Conservation (phyloP, 2,797 vertebrate species). For the Leucoraja ocellata region DNA sequence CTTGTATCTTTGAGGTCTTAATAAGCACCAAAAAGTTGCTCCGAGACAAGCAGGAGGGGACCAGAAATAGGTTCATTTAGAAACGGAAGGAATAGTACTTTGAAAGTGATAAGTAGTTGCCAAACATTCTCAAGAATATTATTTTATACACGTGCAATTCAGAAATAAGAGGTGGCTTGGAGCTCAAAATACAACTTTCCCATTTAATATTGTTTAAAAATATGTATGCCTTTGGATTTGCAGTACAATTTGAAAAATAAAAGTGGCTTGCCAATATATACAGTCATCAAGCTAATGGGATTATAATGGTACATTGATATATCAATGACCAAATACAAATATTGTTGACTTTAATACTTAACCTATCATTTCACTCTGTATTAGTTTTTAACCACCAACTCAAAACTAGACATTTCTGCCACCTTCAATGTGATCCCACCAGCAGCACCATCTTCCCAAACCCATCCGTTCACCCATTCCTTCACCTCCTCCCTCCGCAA, state of each 20-base stretch:
- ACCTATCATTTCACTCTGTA: background rate
- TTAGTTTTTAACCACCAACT: background rate
- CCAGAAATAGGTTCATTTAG: constrained; percentile 6
- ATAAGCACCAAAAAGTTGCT: constrained; percentile 68
- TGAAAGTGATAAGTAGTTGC: background rate
- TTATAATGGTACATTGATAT: background rate
- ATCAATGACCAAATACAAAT: background rate
- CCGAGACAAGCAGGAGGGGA: constrained; percentile 44
- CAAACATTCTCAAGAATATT: background rate
- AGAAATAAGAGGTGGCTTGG: background rate
- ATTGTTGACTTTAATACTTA: background rate
- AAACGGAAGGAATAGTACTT: background rate
- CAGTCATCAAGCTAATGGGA: background rate
- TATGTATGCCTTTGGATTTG: background rate
- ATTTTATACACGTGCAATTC: background rate
- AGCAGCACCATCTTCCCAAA: no score
- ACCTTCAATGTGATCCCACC: background rate
- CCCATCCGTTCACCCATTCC: no score
- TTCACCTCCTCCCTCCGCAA: no score
- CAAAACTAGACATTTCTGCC: background rate
- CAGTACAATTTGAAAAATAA: background rate
- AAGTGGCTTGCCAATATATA: background rate
- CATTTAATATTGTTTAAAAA: background rate
- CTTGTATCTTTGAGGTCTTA: constrained; percentile 95
- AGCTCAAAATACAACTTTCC: background rate